Conservation (phyloP, 2,113 vertebrate genomes). For the Oostethus manadensis region DNA sequence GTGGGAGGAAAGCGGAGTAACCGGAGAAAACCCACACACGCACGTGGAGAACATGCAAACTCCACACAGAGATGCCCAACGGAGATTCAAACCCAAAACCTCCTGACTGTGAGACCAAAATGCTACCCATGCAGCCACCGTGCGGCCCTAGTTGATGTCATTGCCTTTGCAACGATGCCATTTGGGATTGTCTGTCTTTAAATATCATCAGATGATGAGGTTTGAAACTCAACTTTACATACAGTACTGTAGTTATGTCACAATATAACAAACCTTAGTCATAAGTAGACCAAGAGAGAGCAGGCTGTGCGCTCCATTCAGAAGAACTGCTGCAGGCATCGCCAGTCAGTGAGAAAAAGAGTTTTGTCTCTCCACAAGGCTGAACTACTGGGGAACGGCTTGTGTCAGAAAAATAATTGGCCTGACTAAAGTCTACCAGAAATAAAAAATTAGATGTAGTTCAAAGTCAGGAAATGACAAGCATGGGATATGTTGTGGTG, state of each 20-base stretch:
- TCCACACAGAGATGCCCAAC: too few species aligned
- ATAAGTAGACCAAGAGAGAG: background rate
- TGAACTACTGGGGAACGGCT: constrained; percentile 10
- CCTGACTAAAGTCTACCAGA: constrained; percentile 17
- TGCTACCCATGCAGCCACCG: too few species aligned
- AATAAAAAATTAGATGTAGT: constrained; percentile 34
- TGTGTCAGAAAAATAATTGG: constrained; percentile 30
- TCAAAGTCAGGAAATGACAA: constrained; percentile 38
- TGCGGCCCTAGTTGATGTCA: too few species aligned
- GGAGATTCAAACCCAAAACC: too few species aligned
- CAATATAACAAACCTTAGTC: background rate
- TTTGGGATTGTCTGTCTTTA: too few species aligned
- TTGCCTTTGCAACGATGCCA: too few species aligned
- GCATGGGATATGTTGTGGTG: constrained; percentile 20
- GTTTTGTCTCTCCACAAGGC: constrained; percentile 17
- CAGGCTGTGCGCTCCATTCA: background rate
- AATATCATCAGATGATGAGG: too few species aligned
- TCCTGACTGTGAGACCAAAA: too few species aligned
- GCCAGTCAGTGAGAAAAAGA: background rate
- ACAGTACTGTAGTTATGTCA: background rate
- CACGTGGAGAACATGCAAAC: too few species aligned
- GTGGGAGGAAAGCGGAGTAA: too few species aligned
- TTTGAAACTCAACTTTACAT: background rate
- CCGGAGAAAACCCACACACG: too few species aligned
- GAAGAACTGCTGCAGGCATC: constrained; percentile 3